Conservation (phyloP, 1,140 invertebrate species). For the Lepidotrigona ventralis region DNA sequence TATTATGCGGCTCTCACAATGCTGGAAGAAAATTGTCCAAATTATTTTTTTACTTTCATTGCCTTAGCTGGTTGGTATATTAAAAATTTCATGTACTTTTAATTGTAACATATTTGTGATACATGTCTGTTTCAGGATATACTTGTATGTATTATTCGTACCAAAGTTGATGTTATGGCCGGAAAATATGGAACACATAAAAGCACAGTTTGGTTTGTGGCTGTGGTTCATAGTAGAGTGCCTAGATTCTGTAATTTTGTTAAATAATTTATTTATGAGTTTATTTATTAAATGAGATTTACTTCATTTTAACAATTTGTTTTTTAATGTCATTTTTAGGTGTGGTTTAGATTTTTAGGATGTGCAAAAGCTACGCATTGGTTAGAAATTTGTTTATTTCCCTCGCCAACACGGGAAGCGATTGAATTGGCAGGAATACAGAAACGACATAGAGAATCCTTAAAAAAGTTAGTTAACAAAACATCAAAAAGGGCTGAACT, state of each 20-base stretch:
- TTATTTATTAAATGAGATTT: not conserved
- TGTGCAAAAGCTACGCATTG: conserved; percentile 57
- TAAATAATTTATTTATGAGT: conserved; percentile 11
- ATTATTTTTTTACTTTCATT: conserved; percentile 66
- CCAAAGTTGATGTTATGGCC: conserved; percentile 66
- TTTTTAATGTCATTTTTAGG: conserved; percentile 41
- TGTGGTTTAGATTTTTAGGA: conserved; percentile 64
- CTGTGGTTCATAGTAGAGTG: conserved; percentile 70
- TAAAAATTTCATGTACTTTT: not conserved
- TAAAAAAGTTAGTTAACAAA: conserved; percentile 51
- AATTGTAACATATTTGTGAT: conserved; percentile 10
- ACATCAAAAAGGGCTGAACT: conserved; percentile 53
- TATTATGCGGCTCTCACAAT: conserved; percentile 57
- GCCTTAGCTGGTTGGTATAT: conserved; percentile 68
- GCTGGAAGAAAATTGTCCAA: conserved; percentile 63
- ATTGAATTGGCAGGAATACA: conserved; percentile 66
- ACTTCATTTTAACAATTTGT: not conserved
- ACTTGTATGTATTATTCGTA: conserved; percentile 68
- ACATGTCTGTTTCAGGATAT: conserved; percentile 63
- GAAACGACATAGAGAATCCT: conserved; percentile 63
- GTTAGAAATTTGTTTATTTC: conserved; percentile 69
- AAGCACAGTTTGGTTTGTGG: conserved; percentile 62
- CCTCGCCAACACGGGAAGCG: conserved; percentile 65
- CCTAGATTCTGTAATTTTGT: conserved; percentile 68
- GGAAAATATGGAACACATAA: conserved; percentile 55